A percentile compares a stretch with the other conserved stretches of the same genome.
phyloP scores from a whole-genome alignment of 2,113 vertebrate genomes.

The Lonchura striata region DNA sequence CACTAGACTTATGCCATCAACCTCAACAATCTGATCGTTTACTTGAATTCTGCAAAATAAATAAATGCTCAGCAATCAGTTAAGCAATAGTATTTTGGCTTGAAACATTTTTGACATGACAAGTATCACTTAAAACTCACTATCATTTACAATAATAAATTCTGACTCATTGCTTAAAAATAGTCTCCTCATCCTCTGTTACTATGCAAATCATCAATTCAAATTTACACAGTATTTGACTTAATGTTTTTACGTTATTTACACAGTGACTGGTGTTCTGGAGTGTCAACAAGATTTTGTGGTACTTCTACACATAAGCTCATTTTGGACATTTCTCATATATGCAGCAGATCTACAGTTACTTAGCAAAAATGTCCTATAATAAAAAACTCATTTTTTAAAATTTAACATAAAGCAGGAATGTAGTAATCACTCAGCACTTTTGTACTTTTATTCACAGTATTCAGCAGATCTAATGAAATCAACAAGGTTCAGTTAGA shows the following conservation, averaged over 20 bases:
- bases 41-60: slow-evolving; percentile 84
- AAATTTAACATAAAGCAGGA: not conserved
- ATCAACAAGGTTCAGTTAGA: not conserved
- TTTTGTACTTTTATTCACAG: not conserved
- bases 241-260: not conserved
- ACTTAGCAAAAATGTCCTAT: not conserved
- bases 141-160: not conserved
- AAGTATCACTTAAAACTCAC: not conserved
- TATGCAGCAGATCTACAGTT: not conserved
- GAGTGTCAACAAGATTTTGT: not conserved
- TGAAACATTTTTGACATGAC: not conserved
- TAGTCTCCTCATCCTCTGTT: not conserved
- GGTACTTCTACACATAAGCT: not conserved
- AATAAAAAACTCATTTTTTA: not conserved
- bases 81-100: not conserved
- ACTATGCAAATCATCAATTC: not conserved
- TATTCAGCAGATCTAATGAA: not conserved
- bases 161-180: not conserved
- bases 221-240: not conserved
- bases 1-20: slow-evolving; percentile 88
- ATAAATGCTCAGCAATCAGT: not conserved
- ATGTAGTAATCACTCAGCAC: not conserved
- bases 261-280: not conserved
- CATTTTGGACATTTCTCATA: not conserved
- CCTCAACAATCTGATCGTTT: slow-evolving; percentile 94